Percentiles rank a stretch among this genome's conserved stretches.
Evolutionary conservation across 2,888 invertebrate genomes (phyloP).

Genomic region (Caenorhabditis sulstoni): DNA sequence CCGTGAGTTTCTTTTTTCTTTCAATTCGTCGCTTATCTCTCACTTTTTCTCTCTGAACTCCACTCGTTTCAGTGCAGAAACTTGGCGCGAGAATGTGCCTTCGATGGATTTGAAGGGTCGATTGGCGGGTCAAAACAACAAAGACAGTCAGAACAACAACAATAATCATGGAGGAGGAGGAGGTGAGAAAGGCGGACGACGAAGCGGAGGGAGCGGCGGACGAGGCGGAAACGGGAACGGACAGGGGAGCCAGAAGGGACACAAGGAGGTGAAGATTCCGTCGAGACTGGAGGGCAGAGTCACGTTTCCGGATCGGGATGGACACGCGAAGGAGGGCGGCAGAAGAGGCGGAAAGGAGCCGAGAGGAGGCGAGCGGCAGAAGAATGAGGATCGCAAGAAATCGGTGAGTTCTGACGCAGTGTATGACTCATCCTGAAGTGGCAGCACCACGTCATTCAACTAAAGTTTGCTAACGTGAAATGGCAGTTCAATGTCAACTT

Average conservation of each 20-base stretch:
- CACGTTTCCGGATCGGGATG: constrained; percentile 24
- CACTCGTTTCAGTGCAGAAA: constrained; percentile 65
- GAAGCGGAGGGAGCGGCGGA: not conserved
- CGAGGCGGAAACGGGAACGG: constrained; percentile 5
- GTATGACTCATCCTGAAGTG: too few relatives aligned
- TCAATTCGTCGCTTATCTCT: not conserved
- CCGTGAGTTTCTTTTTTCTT: constrained; percentile 48
- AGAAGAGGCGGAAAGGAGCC: not conserved
- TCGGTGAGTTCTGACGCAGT: constrained; percentile 12
- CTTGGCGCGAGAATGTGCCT: constrained; percentile 71
- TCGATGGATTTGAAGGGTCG: constrained; percentile 67
- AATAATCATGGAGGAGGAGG: constrained; percentile 1
- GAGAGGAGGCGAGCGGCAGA: constrained; percentile 1
- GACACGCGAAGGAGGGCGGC: constrained; percentile 13
- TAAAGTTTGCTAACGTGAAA: too few relatives aligned
- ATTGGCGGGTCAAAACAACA: constrained; percentile 58
- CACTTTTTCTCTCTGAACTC: too few relatives aligned
- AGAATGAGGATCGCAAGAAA: constrained; percentile 25
- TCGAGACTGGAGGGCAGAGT: constrained; percentile 55
- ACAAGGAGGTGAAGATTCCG: constrained; percentile 42
- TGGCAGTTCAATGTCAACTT: too few relatives aligned
- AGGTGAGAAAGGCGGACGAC: constrained; percentile 31
- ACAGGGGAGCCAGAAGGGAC: constrained; percentile 10
- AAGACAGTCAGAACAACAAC: constrained; percentile 25
- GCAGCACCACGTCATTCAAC: too few relatives aligned